A percentile compares a stretch with the other conserved stretches of the same genome.
These are phyloP conservation scores for Empidonax alnorum DNA, from an alignment of 2,113 vertebrate species.

Conservation along the genomic window DNA sequence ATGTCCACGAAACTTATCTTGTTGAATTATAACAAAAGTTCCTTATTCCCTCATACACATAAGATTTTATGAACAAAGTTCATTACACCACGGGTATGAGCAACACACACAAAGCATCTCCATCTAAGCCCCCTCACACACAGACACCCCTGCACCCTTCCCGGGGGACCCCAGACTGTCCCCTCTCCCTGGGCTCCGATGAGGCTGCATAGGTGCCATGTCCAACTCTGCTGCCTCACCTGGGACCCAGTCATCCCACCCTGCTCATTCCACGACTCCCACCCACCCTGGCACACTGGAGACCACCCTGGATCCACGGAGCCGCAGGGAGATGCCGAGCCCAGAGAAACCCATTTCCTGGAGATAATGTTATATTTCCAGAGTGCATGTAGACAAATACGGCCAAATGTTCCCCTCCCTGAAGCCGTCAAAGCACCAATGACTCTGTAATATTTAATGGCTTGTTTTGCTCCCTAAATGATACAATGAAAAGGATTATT, in stretches of 20 bases:
- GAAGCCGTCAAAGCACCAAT: conserved; percentile 72
- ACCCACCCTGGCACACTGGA: accelerated
- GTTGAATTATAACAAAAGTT: too few relatives aligned
- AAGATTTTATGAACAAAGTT: too few relatives aligned
- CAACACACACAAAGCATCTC: accelerated
- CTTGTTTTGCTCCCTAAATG: conserved; percentile 80
- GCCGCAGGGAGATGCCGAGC: not conserved
- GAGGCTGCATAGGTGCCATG: not conserved
- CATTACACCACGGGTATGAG: accelerated
- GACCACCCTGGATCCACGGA: not conserved
- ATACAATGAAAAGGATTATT: conserved; percentile 80
- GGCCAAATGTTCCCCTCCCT: conserved; percentile 69
- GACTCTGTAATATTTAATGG: conserved; percentile 77
- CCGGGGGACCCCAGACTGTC: accelerated
- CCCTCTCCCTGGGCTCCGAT: not conserved
- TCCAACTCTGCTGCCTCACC: not conserved
- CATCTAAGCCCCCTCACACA: accelerated
- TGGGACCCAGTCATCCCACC: not conserved
- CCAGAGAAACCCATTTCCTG: conserved; percentile 26
- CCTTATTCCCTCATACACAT: too few relatives aligned
- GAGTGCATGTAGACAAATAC: conserved; percentile 52
- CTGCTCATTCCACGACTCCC: accelerated
- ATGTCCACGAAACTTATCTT: too few relatives aligned
- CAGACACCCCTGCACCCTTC: not conserved
- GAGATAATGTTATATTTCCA: conserved; percentile 38